phyloP scores from a whole-genome alignment of 2,113 vertebrate genomes.

The Boleophthalmus pectinirostris region DNA sequence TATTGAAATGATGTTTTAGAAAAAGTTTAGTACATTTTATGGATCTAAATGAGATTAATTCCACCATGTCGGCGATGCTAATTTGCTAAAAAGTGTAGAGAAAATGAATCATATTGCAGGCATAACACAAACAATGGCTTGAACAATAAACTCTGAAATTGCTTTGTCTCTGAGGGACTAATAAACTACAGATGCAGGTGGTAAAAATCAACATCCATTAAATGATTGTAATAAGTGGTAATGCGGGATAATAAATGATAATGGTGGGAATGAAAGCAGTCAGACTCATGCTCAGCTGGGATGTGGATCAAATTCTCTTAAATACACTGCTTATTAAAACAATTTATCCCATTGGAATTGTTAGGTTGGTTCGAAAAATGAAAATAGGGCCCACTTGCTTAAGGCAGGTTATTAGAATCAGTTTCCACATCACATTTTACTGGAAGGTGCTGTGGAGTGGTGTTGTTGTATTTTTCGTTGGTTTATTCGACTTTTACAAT shows the following conservation, averaged over 20 bases:
- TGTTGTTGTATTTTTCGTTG: neutral
- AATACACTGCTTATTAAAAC: neutral
- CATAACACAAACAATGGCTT: constrained; percentile 4
- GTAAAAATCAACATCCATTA: constrained; percentile 11
- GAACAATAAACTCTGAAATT: constrained; percentile 4
- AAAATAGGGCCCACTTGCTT: neutral
- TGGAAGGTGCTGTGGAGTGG: neutral
- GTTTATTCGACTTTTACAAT: neutral
- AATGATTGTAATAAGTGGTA: constrained; percentile 7
- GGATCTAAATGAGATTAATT: constrained; percentile 2
- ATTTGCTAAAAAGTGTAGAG: neutral
- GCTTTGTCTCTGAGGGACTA: neutral
- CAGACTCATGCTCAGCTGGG: neutral
- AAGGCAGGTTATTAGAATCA: neutral
- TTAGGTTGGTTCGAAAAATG: neutral
- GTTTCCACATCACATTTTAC: neutral
- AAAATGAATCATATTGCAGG: constrained; percentile 1
- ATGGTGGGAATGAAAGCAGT: constrained; percentile 1
- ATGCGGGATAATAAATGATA: constrained; percentile 10
- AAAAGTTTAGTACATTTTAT: neutral
- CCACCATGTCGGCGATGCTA: neutral
- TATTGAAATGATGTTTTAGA: neutral
- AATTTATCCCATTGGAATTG: constrained; percentile 1
- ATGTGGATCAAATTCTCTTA: neutral
- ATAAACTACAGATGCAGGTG: constrained; percentile 4